A percentile compares a stretch with the other conserved stretches of the same genome.
phyloP scores from a whole-genome alignment of 2,113 vertebrate genomes.

The Nasalis larvatus region DNA sequence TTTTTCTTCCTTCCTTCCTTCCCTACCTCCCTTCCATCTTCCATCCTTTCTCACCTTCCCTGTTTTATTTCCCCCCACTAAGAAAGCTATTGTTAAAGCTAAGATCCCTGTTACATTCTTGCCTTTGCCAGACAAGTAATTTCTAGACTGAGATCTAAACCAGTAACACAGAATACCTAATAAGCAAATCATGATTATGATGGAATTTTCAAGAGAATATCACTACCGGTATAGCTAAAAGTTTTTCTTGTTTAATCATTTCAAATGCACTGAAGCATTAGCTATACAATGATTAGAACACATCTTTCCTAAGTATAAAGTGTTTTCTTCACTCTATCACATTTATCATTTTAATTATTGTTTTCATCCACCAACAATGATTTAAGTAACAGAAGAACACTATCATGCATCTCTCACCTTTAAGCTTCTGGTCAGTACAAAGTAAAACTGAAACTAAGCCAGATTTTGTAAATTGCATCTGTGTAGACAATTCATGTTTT shows the following conservation, averaged over 20 bases:
- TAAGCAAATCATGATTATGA: not conserved
- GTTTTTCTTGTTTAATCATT: not conserved
- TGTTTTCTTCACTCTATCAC: not conserved
- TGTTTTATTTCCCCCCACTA: not conserved
- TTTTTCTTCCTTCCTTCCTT: not conserved
- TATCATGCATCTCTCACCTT: not conserved
- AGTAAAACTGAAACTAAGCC: not conserved
- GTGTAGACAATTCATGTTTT: not conserved
- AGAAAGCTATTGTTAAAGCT: not conserved
- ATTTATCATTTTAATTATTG: not conserved
- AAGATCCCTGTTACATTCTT: not conserved
- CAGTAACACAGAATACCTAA: not conserved
- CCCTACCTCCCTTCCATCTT: not conserved
- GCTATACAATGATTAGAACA: not conserved
- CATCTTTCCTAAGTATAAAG: not conserved
- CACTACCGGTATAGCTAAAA: not conserved
- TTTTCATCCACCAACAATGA: not conserved
- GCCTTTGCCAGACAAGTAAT: not conserved
- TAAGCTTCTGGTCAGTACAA: not conserved
- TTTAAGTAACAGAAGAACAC: not conserved
- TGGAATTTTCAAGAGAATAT: not conserved
- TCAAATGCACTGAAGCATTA: not conserved
- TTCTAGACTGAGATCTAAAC: not conserved
- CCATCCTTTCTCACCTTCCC: not conserved
- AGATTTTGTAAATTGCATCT: not conserved